Conservation (phyloP, 2,797 vertebrate species). For the Otolemur crassicaudatus region DNA sequence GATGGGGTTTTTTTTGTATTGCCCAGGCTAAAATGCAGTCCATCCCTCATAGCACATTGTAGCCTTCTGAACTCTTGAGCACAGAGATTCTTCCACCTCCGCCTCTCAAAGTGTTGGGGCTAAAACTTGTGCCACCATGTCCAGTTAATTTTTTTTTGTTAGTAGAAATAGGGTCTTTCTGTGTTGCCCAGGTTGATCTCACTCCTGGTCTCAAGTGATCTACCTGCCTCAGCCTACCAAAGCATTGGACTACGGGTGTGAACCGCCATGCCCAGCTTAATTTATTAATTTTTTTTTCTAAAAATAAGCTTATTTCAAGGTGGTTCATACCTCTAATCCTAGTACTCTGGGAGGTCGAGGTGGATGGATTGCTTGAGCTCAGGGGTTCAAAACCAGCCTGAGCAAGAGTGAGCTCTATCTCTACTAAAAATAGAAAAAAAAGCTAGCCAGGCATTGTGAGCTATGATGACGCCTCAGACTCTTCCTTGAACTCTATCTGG, state of each 20-base stretch:
- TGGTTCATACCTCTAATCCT: too few species aligned
- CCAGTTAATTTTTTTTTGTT: background rate
- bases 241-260: background rate
- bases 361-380: too few species aligned
- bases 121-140: background rate
- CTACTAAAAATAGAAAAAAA: too few species aligned
- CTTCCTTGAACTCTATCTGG: too few species aligned
- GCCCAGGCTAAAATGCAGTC: background rate
- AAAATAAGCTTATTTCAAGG: background rate
- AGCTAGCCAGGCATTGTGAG: too few species aligned
- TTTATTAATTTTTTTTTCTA: background rate
- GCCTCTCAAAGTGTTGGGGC: background rate
- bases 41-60: background rate
- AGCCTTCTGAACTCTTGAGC: background rate
- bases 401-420: too few species aligned
- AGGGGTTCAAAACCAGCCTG: too few species aligned
- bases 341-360: too few species aligned
- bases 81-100: background rate
- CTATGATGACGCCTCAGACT: too few species aligned
- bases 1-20: background rate
- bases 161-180: too few species aligned
- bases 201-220: background rate
- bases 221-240: background rate
- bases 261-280: background rate
- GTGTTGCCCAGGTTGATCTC: background rate